Percentiles rank a stretch among this genome's conserved stretches.
Evolutionary conservation across 2,888 invertebrate species (phyloP).

Genomic region (Trichogramma dendrolimi): DNA sequence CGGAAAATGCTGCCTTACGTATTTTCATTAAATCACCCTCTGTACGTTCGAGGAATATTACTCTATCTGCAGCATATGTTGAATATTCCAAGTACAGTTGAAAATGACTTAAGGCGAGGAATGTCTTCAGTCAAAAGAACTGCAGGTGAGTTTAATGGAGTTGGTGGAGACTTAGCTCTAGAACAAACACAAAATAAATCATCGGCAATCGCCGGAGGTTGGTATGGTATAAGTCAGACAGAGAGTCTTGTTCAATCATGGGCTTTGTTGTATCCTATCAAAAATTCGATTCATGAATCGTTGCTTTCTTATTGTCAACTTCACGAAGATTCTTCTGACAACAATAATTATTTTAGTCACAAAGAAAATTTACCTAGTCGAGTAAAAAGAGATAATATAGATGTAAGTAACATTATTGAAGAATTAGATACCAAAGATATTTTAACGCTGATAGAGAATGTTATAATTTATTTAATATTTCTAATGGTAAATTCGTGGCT

Average conservation of each 20-base stretch:
- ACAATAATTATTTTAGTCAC: neutral
- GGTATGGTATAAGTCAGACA: constrained; percentile 35
- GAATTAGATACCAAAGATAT: neutral
- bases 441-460: neutral
- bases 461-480: constrained; percentile 5
- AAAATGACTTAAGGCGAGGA: constrained; percentile 32
- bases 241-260: constrained; percentile 32
- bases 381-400: neutral
- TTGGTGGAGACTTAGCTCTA: constrained; percentile 35
- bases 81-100: constrained; percentile 28
- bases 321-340: constrained; percentile 15
- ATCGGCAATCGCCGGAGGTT: constrained; percentile 36
- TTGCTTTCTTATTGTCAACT: constrained; percentile 28
- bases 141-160: constrained; percentile 33
- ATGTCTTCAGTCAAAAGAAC: constrained; percentile 33
- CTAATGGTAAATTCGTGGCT: neutral
- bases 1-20: constrained; percentile 31
- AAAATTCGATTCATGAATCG: constrained; percentile 27
- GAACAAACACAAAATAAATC: constrained; percentile 39
- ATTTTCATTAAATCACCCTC: constrained; percentile 30
- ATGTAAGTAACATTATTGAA: neutral
- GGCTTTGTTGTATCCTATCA: constrained; percentile 29
- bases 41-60: constrained; percentile 26
- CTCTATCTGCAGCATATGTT: constrained; percentile 29
- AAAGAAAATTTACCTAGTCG: neutral